Evolutionary conservation across 2,797 vertebrate species (phyloP).

Genomic region (Cossypha caffra): DNA sequence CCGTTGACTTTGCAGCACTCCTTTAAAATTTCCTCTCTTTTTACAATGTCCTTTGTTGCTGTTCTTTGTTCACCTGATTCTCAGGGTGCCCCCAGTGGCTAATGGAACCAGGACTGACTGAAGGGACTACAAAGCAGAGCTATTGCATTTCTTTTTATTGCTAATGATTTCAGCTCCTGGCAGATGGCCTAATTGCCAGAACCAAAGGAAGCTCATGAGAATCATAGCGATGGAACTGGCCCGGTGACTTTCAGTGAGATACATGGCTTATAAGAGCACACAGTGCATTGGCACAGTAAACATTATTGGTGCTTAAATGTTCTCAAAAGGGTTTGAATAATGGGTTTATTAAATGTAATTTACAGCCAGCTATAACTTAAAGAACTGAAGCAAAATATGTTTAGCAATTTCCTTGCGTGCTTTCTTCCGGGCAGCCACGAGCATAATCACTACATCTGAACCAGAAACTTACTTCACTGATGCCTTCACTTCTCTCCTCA

Average conservation of each 20-base stretch:
- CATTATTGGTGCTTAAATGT: constrained; percentile 60
- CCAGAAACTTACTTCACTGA: constrained; percentile 1
- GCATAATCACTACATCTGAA: background rate
- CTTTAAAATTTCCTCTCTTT: background rate
- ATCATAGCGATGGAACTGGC: constrained; percentile 31
- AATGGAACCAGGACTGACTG: background rate
- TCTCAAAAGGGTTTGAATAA: constrained; percentile 45
- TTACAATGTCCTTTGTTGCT: background rate
- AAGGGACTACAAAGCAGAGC: constrained; percentile 36
- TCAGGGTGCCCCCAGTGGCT: background rate
- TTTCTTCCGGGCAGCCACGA: background rate
- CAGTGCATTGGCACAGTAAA: constrained; percentile 49
- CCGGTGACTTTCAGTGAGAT: constrained; percentile 69
- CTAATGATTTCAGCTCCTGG: constrained; percentile 71
- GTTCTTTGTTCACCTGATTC: constrained; percentile 10
- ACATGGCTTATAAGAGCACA: constrained; percentile 28
- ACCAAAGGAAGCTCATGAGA: constrained; percentile 65
- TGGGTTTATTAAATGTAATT: constrained; percentile 64
- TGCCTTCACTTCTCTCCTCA: constrained; percentile 21
- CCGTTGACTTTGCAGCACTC: background rate
- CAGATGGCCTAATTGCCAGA: constrained; percentile 72
- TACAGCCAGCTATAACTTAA: constrained; percentile 64
- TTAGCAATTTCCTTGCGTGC: constrained; percentile 16
- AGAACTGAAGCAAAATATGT: constrained; percentile 45
- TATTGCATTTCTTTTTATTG: constrained; percentile 73